Base-by-base conservation (phyloP, 2,888 invertebrate genomes). In the Panopea generosa region DNA sequence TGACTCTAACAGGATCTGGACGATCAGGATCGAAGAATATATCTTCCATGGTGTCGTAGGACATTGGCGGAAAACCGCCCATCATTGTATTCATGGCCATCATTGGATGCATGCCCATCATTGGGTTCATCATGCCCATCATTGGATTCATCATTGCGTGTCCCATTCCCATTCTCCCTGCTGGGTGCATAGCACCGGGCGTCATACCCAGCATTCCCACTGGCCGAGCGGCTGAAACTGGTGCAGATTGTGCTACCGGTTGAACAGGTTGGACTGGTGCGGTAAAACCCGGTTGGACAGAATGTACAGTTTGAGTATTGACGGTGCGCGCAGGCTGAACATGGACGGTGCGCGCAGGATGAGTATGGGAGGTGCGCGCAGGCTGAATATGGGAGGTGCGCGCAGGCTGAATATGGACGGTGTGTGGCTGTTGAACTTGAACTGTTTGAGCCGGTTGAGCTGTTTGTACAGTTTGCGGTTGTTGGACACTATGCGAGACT, bases 21-120 rank as follows among this genome's bases (percentile, higher is more conserved):
- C 53, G 45, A 26, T 73, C 73, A 16, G 65, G 65, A 40, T 43
- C 43, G n/a, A 65, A 50, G 20, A 55, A 61, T 2, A 67, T 33
- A 55, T 73, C 73, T 56, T 73, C 73, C 56, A 73, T 56, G 11
- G 73, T 67, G 56, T 73, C 73, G 53, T 73, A 73, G 2, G 56
- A 55, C 73, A 73, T 67, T 38, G 66, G 61, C 2, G 60, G 65
- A 66, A 66, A 62, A n/a, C 73, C 67, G 18, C 33, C 49, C 40
- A 67, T 43, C 38, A 57, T 33, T 4, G 22, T 7, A 4, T 14
- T 24, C 52, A 52, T 52, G n/a, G n/a, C n/a, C 38, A 57, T 40
- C 6, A 20, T 20, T 9, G 40, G 18, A 4, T 24, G 24, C 55
- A 49, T 50, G 22, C 60, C 60, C 6, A 26, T n/a, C 69, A 70